Conservation (phyloP, 2,113 vertebrate genomes). For the Brachyhypopomus gauderio region DNA sequence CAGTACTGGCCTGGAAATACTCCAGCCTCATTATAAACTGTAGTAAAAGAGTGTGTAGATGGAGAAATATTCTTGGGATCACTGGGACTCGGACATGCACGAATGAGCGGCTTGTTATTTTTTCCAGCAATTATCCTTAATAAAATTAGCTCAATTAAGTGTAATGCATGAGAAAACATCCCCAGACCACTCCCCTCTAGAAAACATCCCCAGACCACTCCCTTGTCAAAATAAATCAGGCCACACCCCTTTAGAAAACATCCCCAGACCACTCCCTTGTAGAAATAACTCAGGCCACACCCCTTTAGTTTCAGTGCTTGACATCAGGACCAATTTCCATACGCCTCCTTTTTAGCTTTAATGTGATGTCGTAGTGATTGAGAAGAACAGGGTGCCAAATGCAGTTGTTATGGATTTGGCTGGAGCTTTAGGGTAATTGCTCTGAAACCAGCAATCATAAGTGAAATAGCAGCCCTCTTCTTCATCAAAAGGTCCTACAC, state of each 20-base stretch:
- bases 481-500: background rate
- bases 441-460: conserved; percentile 21
- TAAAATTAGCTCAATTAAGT: conserved; percentile 51
- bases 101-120: conserved; percentile 46
- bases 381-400: conserved; percentile 16
- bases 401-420: conserved; percentile 34
- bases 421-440: conserved; percentile 39
- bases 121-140: conserved; percentile 51
- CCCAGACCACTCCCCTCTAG: conserved; percentile 23
- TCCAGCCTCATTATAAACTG: conserved; percentile 27
- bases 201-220: no score
- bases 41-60: conserved; percentile 52
- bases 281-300: no score
- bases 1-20: conserved; percentile 12
- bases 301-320: conserved; percentile 9
- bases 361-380: background rate
- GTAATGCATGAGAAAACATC: conserved; percentile 49
- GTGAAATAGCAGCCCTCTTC: background rate
- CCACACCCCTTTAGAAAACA: no score
- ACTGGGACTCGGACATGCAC: conserved; percentile 23
- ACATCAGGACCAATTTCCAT: conserved; percentile 29
- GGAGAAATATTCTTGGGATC: conserved; percentile 39
- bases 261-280: no score
- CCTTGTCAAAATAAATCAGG: no score
- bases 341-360: conserved; percentile 22